These are phyloP conservation scores for Galerucella calmariensis DNA, from an alignment of 2,888 invertebrate genomes.

Conservation along the genomic window DNA sequence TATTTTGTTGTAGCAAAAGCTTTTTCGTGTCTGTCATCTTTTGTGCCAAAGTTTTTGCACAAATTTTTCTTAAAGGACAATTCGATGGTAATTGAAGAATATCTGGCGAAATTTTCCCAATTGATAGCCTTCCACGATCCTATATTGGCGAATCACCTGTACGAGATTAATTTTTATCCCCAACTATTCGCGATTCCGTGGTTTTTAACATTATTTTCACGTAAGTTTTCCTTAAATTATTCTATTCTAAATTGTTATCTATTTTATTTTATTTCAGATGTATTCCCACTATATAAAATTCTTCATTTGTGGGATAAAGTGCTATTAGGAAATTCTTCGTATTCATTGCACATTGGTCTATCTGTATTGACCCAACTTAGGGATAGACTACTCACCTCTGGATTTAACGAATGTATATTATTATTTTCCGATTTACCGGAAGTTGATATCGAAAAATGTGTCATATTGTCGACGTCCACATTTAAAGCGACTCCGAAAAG, in stretches of 20 bases:
- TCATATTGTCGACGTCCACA: slow-evolving; percentile 87
- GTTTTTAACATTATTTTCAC: slow-evolving; percentile 99
- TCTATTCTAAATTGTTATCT: background rate
- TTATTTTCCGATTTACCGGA: slow-evolving; percentile 99
- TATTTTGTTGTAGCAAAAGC: slow-evolving; percentile 81
- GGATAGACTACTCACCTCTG: slow-evolving; percentile 84
- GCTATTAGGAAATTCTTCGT: slow-evolving; percentile 90
- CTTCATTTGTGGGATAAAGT: slow-evolving; percentile 98
- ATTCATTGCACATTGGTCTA: slow-evolving; percentile 94
- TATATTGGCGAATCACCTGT: slow-evolving; percentile 87
- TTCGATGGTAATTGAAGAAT: slow-evolving; percentile 96
- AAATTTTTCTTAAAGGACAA: slow-evolving; percentile 98
- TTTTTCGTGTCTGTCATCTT: slow-evolving; percentile 92
- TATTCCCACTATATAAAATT: slow-evolving; percentile 97
- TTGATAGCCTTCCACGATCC: slow-evolving; percentile 97
- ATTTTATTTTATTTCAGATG: slow-evolving; percentile 74
- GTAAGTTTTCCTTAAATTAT: slow-evolving; percentile 71
- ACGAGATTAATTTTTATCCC: slow-evolving; percentile 93
- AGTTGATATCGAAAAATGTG: slow-evolving; percentile 94
- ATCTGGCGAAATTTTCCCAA: slow-evolving; percentile 96
- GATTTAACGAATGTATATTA: slow-evolving; percentile 98
- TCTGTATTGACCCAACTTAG: slow-evolving; percentile 91
- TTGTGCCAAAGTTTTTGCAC: slow-evolving; percentile 95
- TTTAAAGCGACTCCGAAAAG: slow-evolving; percentile 88
- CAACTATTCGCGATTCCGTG: slow-evolving; percentile 99